Conservation (phyloP, 1,140 invertebrate genomes). For the Trichonephila clavata region DNA sequence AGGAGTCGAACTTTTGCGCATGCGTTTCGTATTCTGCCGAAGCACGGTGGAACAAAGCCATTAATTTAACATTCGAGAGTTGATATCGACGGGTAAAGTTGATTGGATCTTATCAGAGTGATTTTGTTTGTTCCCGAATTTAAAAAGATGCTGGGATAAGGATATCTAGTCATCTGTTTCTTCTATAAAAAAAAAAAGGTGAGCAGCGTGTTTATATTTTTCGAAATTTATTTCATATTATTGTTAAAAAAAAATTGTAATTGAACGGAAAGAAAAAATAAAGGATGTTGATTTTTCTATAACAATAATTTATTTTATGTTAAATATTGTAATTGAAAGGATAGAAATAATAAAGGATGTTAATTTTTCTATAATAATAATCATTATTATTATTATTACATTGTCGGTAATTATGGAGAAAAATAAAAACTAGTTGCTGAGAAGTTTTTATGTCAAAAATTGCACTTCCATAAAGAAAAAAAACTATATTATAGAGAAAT, state of each 20-base stretch:
- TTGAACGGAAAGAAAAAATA: too few species aligned
- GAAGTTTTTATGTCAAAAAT: too few species aligned
- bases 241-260: background rate
- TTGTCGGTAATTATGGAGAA: too few species aligned
- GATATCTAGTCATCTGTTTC: background rate
- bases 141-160: background rate
- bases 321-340: too few species aligned
- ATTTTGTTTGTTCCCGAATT: background rate
- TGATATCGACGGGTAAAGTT: background rate
- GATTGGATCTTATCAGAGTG: background rate
- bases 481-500: too few species aligned
- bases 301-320: too few species aligned
- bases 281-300: too few species aligned
- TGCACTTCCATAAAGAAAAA: too few species aligned
- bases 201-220: background rate
- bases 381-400: too few species aligned
- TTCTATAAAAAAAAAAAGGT: background rate
- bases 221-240: background rate
- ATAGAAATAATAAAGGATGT: too few species aligned
- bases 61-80: slow-evolving; percentile 20
- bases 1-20: background rate
- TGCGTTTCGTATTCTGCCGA: background rate
- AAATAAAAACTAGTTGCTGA: too few species aligned
- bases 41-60: background rate
- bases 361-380: too few species aligned